Evolutionary conservation across 2,113 vertebrate species (phyloP).

Genomic region (Gasterosteus aculeatus): DNA sequence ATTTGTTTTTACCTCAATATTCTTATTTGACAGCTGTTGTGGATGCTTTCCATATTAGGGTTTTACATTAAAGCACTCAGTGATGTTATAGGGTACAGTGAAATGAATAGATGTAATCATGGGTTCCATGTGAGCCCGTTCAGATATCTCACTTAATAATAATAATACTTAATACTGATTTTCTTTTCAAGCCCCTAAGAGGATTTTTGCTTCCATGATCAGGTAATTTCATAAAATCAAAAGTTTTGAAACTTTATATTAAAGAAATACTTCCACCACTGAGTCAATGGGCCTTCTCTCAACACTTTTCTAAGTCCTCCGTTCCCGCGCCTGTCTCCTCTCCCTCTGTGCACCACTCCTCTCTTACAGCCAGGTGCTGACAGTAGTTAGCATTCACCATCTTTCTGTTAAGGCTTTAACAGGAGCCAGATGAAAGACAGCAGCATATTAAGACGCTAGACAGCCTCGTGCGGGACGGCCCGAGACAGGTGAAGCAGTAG

Average conservation of each 20-base stretch:
- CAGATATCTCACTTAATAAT: background rate
- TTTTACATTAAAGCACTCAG: background rate
- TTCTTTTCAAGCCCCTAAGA: background rate
- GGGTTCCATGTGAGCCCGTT: background rate
- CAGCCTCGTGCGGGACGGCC: conserved; percentile 77
- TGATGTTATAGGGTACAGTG: background rate
- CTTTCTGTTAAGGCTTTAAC: conserved; percentile 81
- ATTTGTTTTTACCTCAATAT: background rate
- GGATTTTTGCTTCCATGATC: background rate
- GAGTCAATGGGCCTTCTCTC: conserved; percentile 13
- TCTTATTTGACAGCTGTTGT: background rate
- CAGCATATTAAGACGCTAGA: conserved; percentile 82
- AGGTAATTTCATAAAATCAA: background rate
- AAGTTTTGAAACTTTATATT: background rate
- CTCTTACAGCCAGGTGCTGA: conserved; percentile 80
- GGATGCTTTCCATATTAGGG: background rate
- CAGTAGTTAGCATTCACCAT: conserved; percentile 81
- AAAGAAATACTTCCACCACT: background rate
- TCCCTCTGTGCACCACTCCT: conserved; percentile 42
- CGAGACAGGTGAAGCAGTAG: conserved; percentile 72
- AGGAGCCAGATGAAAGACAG: conserved; percentile 84
- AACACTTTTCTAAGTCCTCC: conserved; percentile 27
- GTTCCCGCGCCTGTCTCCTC: conserved; percentile 32
- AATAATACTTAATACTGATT: background rate
- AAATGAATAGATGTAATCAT: background rate